These are phyloP conservation scores for Stercorarius parasiticus DNA, from an alignment of 2,113 vertebrate species.

Conservation along the genomic window DNA sequence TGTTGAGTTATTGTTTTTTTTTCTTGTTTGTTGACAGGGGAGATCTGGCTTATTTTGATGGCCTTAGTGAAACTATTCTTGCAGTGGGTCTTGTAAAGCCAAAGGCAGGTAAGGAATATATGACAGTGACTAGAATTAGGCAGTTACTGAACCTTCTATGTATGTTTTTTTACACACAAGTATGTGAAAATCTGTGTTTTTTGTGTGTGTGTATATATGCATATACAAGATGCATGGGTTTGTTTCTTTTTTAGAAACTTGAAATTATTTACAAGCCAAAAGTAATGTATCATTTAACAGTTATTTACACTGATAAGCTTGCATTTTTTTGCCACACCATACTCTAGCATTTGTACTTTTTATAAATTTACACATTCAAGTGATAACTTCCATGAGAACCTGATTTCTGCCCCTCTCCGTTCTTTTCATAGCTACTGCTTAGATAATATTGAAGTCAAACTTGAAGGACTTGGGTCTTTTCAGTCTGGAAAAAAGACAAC, in stretches of 20 bases:
- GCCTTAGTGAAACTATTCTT: slow-evolving; percentile 96
- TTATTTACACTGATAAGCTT: background rate
- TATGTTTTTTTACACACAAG: rapidly evolving
- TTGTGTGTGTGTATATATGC: rapidly evolving
- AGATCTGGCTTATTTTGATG: slow-evolving; percentile 95
- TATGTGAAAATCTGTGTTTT: background rate
- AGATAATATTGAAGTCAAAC: background rate
- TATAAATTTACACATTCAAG: background rate
- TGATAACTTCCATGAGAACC: background rate
- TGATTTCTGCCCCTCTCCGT: background rate
- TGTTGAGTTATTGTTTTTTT: background rate
- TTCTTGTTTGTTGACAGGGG: slow-evolving; percentile 75
- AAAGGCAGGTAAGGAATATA: slow-evolving; percentile 82
- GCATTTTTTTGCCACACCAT: background rate
- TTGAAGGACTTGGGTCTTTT: background rate
- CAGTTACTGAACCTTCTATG: background rate
- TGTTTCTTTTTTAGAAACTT: background rate
- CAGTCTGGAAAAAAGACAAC: too few species aligned
- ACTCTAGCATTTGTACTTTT: background rate
- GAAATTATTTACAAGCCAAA: background rate
- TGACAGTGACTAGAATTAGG: background rate
- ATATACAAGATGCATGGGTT: background rate
- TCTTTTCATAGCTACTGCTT: background rate
- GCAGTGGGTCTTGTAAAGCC: slow-evolving; percentile 96
- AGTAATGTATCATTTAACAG: background rate